These are phyloP conservation scores for Caenorhabditis angaria DNA, from an alignment of 2,888 invertebrate species.

Conservation along the genomic window DNA sequence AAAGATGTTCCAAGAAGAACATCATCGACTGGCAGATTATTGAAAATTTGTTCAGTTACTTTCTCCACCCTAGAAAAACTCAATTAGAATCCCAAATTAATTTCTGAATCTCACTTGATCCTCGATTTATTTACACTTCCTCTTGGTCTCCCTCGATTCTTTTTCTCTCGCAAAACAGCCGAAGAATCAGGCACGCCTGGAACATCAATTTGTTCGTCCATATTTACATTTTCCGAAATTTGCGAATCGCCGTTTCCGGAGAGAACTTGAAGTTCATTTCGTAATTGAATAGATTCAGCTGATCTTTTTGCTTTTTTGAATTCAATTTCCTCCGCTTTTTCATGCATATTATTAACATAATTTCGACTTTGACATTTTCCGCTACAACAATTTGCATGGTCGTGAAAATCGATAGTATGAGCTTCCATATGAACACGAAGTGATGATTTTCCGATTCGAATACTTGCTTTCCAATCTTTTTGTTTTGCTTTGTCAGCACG, in stretches of 20 bases:
- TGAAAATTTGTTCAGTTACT: not conserved
- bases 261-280: constrained; percentile 11
- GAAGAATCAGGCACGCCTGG: no score
- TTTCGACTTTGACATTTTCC: constrained; percentile 72
- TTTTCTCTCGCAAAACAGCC: no score
- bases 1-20: no score
- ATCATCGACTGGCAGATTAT: not conserved
- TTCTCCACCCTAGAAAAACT: not conserved
- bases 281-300: constrained; percentile 5
- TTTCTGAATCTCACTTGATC: constrained; percentile 7
- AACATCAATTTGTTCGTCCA: no score
- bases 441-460: constrained; percentile 70
- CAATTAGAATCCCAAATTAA: not conserved
- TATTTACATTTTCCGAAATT: no score
- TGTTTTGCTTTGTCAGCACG: constrained; percentile 73
- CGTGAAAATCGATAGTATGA: constrained; percentile 73
- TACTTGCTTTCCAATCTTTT: constrained; percentile 74
- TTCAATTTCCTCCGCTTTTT: constrained; percentile 13
- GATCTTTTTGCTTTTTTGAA: constrained; percentile 19
- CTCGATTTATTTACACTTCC: constrained; percentile 32
- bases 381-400: constrained; percentile 72
- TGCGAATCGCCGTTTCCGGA: no score
- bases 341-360: constrained; percentile 48
- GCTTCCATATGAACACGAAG: constrained; percentile 73
- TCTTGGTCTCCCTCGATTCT: constrained; percentile 25